Evolutionary conservation across 1,140 invertebrate species (phyloP), one percentile per base, ranked within the genome.

Genomic region (Drosophila obscura): DNA sequence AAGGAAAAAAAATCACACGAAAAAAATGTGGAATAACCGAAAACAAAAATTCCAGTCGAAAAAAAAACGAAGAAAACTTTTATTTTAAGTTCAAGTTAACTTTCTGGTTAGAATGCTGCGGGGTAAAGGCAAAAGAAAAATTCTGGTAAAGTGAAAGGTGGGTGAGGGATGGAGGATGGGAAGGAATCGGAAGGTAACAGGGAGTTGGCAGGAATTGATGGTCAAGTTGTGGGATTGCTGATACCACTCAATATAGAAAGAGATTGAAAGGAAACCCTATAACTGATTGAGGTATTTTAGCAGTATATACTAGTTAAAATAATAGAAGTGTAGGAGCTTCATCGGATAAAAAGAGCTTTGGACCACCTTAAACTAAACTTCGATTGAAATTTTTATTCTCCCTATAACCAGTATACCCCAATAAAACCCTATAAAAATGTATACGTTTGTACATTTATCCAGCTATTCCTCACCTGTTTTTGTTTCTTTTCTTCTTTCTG

Each of bases 81-180:
- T 87, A 87, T 87, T 87, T 87, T 87, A 87, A 87, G 83, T 87
- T 87, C 75, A 83, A 87, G 75, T 83, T 87, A 87, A 87, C 82
- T 87, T 88, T 87, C 58, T 83, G 79, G 82, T 88, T 87, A 88
- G 82, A 68, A 60, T 62, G 57, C 75, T 58, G 78, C 51, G 67
- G 64, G 66, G 59, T 66, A 58, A 53, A 24, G 35, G 39, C 53
- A 16, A 1, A 28, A 24, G 22, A 28, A 52, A 52, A 44, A 63
- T 60, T 63, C 22, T 24, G n/a, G 50, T 22, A 49, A 49, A 66
- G 26, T 35, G 44, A 16, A 49, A 28, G 22, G 19, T 7, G 31
- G 28, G 16, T 19, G 19, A 43, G 8, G 39, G 7, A 28, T 28
- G 19, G 2, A n/a, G 8, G 39, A 6, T 15, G 51, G 44, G 1